Evolutionary conservation across 2,888 invertebrate genomes (phyloP).

Genomic region (Steromphala cineraria): DNA sequence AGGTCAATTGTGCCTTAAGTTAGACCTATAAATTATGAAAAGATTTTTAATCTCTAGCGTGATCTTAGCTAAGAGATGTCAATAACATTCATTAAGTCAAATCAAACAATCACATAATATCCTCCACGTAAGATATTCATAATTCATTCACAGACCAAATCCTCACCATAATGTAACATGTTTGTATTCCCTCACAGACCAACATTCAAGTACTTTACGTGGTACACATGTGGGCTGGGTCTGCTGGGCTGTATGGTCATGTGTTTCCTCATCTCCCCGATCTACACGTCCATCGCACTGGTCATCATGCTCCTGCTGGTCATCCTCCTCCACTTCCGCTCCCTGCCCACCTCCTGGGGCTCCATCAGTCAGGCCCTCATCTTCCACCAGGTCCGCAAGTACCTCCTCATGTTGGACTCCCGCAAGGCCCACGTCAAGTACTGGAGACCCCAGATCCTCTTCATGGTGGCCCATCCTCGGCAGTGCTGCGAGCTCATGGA

Average conservation of each 20-base stretch:
- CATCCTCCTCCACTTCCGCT: slow-evolving; percentile 87
- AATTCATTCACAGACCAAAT: too few species aligned
- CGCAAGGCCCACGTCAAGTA: slow-evolving; percentile 99
- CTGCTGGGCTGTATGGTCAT: slow-evolving; percentile 89
- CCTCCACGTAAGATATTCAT: too few species aligned
- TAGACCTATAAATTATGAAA: too few species aligned
- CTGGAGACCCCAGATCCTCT: slow-evolving; percentile 97
- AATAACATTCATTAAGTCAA: too few species aligned
- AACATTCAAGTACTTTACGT: slow-evolving; percentile 95
- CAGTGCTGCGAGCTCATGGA: slow-evolving; percentile 93
- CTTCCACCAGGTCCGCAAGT: slow-evolving; percentile 98
- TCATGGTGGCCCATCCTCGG: slow-evolving; percentile 93
- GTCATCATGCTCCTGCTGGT: slow-evolving; percentile 91
- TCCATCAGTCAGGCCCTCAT: slow-evolving; percentile 99
- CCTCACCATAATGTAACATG: neutral
- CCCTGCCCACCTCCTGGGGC: slow-evolving; percentile 94
- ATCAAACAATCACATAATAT: too few species aligned
- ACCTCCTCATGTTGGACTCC: slow-evolving; percentile 93
- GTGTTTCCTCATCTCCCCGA: slow-evolving; percentile 95
- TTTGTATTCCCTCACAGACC: slow-evolving; percentile 81
- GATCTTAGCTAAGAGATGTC: too few species aligned
- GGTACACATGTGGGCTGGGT: slow-evolving; percentile 92
- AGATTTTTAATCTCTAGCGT: too few species aligned
- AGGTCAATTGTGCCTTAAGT: too few species aligned
- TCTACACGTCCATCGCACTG: slow-evolving; percentile 91